Base-by-base conservation (phyloP, 2,113 vertebrate species). In the western clawed frog (Xenopus tropicalis) region DNA sequence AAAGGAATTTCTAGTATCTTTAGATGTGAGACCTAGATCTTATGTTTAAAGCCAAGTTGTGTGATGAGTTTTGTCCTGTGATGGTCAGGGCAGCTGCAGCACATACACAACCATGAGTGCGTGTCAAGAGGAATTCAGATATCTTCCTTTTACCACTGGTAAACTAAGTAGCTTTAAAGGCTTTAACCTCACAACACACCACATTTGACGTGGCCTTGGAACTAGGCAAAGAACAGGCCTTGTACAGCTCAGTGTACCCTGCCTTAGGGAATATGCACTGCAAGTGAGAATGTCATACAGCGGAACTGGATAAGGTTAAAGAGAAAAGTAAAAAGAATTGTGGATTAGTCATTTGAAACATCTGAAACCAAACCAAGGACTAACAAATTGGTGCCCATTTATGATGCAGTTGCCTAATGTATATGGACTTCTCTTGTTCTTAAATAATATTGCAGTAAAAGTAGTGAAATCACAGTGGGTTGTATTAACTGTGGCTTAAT, bases 151-250 rank as follows among this genome's bases (percentile, higher is more conserved):
- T 25, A 57, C 17, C 20, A 46, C 20, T 37, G 23, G 25, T 23
- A 61, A 66, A 68, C n/a, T 61, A 48, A 76, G 69, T 37, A 69
- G 58, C 22, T 19, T 62, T 17, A 25, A 52, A 42, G 65, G 43
- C 24, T 56, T 63, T 69, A 68, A 22, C 57, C 12, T 59, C 57
- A 24, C 46, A 44, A 66, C 44, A 66, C 20, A 14, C 20, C 43
- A 14, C 17, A 48, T 52, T 63, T 58, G 22, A 61, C 29, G 22
- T 69, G 29, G 19, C 66, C 66, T 42, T 52, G 23, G 25, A 61
- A 69, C 44, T 14, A 57, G 29, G 22, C 9, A 23, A 48, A 48
- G 57, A 61, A 66, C 65, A 67, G 65, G 66, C 14, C 42, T 43
- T 54, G 54, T 43, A 7, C 24, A 21, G 65, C 48, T 56, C 20